Evolutionary conservation across 2,797 vertebrate species (phyloP), one percentile per base, ranked within the genome.

Genomic region (Sparus aurata): DNA sequence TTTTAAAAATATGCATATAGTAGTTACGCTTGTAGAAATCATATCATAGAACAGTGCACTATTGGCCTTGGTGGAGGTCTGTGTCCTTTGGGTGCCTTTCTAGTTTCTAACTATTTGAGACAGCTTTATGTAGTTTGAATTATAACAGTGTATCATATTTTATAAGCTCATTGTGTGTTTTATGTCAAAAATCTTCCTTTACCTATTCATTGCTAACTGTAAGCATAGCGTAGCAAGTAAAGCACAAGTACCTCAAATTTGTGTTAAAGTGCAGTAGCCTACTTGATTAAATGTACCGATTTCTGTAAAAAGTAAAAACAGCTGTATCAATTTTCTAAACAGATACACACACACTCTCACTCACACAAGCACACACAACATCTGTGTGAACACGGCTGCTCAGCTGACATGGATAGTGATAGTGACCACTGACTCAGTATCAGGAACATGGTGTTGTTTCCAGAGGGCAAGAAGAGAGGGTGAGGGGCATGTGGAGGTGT

Each of bases 401-500:
- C 78, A 30, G 59, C 79, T 72, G 83, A 93, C 91, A 90, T 63
- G 69, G 72, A 80, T 81, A 86, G 87, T 79, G 75, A 80, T 82
- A 86, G 88, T 80, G 92, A 93, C 92, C 91, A 87, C 68, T 73
- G 90, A 86, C 79, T 87, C 25, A 77, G 88, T 89, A 82, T 92
- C 79, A 50, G 75, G 94, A 94, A 87, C 82, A 92, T 69, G 94
- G 86, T 91, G 91, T 90, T 93, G 92, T 90, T 90, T 90, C 87
- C 69, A 84, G 80, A 90, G 89, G 86, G 89, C 88, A 87, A 87
- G 83, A 58, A 81, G 72, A 64, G 66, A 82, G 77, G 68, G 78
- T 20, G 50, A 75, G 82, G 85, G 85, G 78, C 63, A 79, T 45
- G 22, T 53, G 74, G 50, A 75, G 77, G 83, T 80, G 79, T 61